Base-by-base conservation (phyloP, 2,888 invertebrate genomes). In the Spilosoma lubricipeda region DNA sequence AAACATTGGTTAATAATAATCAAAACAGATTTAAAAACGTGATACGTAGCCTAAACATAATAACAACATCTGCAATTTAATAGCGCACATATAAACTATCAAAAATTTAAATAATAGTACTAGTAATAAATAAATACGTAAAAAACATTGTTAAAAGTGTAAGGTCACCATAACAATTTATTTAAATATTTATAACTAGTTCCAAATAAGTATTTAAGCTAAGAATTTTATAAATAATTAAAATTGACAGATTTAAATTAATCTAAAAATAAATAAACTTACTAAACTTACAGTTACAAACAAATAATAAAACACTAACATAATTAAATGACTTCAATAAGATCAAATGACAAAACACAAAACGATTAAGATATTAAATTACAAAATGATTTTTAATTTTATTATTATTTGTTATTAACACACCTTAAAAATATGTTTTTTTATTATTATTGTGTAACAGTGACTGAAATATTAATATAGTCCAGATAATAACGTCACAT, bases 221-320 rank as follows among this genome's bases (percentile, higher is more conserved):
- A 63, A 36, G 45, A 33, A 39, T 39, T 39, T 39, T 42, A 45
- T 63, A 69, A 71, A 70, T 33, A 36, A 73, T 73, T 74, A 5
- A 70, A 75, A 77, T 73, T 80, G 72, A 82, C 73, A 45, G 72
- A 75, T 75, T 65, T 45, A 75, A 68, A 68, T 74, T 23, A 56
- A 45, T 74, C 76, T 48, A 71, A 36, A 45, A 42, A 33, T 59
- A 67, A 7, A n/a, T n/a, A n/a, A n/a, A n/a, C n/a, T n/a, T 30
- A 48, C 30, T 18, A 63, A 30, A 30, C 15, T 63, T 63, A 59
- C 27, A 15, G 5, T 4, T 13, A 27, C 5, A 59, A 56, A n/a
- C 11, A n/a, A 59, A 7, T 23, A 23, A 52, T 23, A 52, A 52
- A 52, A 18, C 5, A 48, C 18, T 52, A 15, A 11, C 13, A 59